Percentiles rank a stretch among this genome's conserved stretches.
Evolutionary conservation across 2,113 vertebrate species (phyloP).

Genomic region (Pelecanoides urinatrix): DNA sequence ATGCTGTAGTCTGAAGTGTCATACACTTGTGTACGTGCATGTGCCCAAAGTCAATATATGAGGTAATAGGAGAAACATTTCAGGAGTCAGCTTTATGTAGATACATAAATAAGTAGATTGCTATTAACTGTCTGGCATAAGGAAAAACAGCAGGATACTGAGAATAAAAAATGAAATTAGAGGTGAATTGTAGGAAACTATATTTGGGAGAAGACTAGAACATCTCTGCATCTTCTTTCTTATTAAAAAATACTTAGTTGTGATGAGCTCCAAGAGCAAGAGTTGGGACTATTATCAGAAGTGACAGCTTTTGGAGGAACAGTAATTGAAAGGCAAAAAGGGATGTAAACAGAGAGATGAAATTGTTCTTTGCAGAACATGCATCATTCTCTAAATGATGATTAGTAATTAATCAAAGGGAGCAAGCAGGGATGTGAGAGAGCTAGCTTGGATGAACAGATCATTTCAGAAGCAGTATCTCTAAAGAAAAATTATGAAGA

Average conservation of each 20-base stretch:
- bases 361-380: not conserved
- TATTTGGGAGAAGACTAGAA: not conserved
- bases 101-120: not conserved
- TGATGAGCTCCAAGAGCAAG: not conserved
- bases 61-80: not conserved
- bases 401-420: not conserved
- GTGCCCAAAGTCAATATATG: not conserved
- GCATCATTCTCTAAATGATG: not conserved
- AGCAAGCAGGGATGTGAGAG: not conserved
- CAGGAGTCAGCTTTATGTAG: not conserved
- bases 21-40: fast-evolving
- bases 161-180: not conserved
- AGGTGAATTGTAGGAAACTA: not conserved
- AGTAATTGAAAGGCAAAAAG: not conserved
- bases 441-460: not conserved
- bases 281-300: not conserved
- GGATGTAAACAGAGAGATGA: not conserved
- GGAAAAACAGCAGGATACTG: not conserved
- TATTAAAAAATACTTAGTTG: not conserved
- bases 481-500: not conserved
- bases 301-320: not conserved
- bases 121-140: not conserved
- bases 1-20: not conserved
- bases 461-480: not conserved
- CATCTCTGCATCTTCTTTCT: not conserved